Conservation (phyloP, 2,797 vertebrate genomes). For the Eupleurogrammus muticus region DNA sequence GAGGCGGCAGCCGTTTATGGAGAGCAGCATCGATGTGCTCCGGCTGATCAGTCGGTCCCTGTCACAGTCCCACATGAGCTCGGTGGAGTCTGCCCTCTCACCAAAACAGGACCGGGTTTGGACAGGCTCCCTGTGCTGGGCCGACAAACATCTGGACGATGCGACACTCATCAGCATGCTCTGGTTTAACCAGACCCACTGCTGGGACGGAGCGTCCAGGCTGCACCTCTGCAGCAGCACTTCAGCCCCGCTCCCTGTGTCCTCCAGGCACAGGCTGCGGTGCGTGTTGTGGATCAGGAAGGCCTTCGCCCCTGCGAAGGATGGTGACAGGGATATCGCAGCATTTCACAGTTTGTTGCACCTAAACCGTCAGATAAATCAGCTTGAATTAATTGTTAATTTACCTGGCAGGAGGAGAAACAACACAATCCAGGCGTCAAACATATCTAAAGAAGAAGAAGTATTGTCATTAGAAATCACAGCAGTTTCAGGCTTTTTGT, state of each 20-base stretch:
- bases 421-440: constrained; percentile 72
- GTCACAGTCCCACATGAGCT: constrained; percentile 78
- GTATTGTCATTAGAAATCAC: neutral
- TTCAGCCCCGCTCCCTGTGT: constrained; percentile 34
- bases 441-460: constrained; percentile 73
- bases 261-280: constrained; percentile 78
- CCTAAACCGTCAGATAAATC: neutral
- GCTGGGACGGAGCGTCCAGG: constrained; percentile 74
- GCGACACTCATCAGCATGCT: constrained; percentile 65
- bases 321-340: neutral
- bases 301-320: constrained; percentile 61
- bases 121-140: constrained; percentile 36
- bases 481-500: neutral
- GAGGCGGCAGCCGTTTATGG: constrained; percentile 34
- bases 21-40: constrained; percentile 63
- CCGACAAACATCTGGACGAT: constrained; percentile 77
- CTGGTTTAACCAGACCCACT: constrained; percentile 78
- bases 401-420: constrained; percentile 85
- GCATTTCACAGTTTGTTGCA: no score
- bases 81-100: neutral
- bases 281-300: constrained; percentile 79
- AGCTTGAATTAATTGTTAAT: no score
- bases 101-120: constrained; percentile 66
- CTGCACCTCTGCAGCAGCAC: constrained; percentile 70
- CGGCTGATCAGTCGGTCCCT: constrained; percentile 68